These are phyloP conservation scores for Malurus melanocephalus DNA, from an alignment of 2,113 vertebrate species.

Conservation along the genomic window DNA sequence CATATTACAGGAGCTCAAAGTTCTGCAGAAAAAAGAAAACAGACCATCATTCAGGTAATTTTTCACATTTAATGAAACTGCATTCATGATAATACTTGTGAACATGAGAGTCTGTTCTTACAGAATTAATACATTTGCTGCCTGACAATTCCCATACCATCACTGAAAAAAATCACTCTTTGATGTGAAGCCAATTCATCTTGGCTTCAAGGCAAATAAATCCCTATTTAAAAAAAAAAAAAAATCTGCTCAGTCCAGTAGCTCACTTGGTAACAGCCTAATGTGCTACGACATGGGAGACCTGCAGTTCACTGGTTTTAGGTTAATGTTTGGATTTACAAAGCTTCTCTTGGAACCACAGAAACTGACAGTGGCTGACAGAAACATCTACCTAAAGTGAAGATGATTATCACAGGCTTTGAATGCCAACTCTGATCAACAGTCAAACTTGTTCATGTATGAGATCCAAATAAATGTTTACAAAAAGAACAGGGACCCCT, in stretches of 20 bases:
- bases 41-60: background rate
- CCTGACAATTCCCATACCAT: background rate
- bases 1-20: slow-evolving; percentile 6
- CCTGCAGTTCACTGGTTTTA: background rate
- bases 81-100: background rate
- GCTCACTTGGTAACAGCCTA: background rate
- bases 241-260: background rate
- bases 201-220: slow-evolving; percentile 38
- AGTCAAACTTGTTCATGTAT: background rate
- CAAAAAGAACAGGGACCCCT: background rate
- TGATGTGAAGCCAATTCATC: slow-evolving; percentile 6
- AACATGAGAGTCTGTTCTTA: background rate
- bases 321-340: background rate
- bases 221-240: background rate
- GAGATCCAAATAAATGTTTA: background rate
- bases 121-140: background rate
- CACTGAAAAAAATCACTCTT: slow-evolving; percentile 14
- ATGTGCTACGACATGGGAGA: background rate
- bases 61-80: background rate
- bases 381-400: background rate
- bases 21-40: background rate
- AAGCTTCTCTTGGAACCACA: background rate
- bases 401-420: background rate
- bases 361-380: background rate
- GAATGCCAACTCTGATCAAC: background rate